Percentiles rank a stretch among this genome's conserved stretches.
Evolutionary conservation across 1,140 invertebrate genomes (phyloP).

Genomic region (Marisa cornuarietis): DNA sequence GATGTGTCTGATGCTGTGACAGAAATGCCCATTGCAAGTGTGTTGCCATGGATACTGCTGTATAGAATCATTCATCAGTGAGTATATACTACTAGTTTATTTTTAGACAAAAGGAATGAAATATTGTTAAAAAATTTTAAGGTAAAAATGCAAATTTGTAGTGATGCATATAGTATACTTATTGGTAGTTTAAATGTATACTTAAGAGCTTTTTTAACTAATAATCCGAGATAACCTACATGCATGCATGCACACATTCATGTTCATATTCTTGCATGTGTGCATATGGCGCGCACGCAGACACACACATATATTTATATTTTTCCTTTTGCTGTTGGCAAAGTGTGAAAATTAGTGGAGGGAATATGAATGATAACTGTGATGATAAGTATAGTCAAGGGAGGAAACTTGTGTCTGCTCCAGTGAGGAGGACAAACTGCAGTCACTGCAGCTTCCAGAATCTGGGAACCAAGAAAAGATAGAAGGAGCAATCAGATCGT

Average conservation of each 20-base stretch:
- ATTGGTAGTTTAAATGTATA: no score
- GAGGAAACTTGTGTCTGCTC: conserved; percentile 25
- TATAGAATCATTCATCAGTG: conserved; percentile 69
- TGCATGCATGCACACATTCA: no score
- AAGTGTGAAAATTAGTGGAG: neutral
- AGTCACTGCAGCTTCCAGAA: conserved; percentile 67
- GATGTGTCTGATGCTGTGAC: conserved; percentile 73
- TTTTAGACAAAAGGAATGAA: no score
- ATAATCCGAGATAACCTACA: no score
- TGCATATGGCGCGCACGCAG: no score
- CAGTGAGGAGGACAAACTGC: conserved; percentile 52
- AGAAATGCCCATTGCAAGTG: conserved; percentile 77
- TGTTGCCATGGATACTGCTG: conserved; percentile 84
- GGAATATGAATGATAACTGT: neutral
- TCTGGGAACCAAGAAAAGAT: conserved; percentile 68
- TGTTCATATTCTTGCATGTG: no score
- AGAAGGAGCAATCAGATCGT: conserved; percentile 74
- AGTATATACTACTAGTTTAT: neutral
- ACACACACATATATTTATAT: no score
- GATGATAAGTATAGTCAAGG: neutral
- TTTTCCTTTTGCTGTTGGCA: no score
- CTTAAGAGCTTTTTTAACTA: no score
- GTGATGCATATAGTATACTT: no score
- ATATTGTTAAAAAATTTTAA: no score
- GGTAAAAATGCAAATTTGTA: no score